Base-by-base conservation (phyloP, 2,113 vertebrate species). In the Phaetusa simplex region DNA sequence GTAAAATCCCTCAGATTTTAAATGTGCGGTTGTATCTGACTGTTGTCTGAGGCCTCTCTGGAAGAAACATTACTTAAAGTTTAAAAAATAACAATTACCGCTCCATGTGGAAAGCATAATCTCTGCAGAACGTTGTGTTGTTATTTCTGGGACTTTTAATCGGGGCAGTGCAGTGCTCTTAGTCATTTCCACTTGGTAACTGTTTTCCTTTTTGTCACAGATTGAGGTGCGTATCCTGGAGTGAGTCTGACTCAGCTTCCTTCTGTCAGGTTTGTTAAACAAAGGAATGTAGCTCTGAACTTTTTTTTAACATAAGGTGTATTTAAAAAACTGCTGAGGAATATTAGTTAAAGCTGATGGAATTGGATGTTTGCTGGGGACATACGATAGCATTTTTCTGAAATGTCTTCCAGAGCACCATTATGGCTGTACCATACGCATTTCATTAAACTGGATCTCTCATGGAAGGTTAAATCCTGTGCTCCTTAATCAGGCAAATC, bases 91-190 rank as follows among this genome's bases (percentile, higher is more conserved):
- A 90, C 88, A 83, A 93, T 82, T 86, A 40, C 34, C 64, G 42
- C 38, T 88, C 50, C 17, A 6, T 58, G 67, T 77, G 79, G 74
- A 80, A 93, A 47, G n/a, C 72, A 59, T 70, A 69, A 89, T 94
- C 82, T 88, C 38, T 69, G 59, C 78, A 82, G 77, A 77, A 92
- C 0, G 7, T 69, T 59, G 62, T 67, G 58, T 45, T 85, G 42
- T 94, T 94, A 86, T 93, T 95, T 83, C 89, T 91, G 94, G 82
- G 82, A 53, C 36, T 55, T 95, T 88, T 96, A 95, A 96, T 97
- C 95, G 93, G 93, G 56, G 61, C 70, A 62, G 82, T n/a, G 71
- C 91, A 93, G 83, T 67, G 88, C 80, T 85, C 36, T 94, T 65
- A 93, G 91, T 91, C 70, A 94, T 90, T 97, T 97, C 97, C 97